These are phyloP conservation scores for Zapus hudsonius DNA, from an alignment of 2,113 vertebrate species.

Conservation along the genomic window DNA sequence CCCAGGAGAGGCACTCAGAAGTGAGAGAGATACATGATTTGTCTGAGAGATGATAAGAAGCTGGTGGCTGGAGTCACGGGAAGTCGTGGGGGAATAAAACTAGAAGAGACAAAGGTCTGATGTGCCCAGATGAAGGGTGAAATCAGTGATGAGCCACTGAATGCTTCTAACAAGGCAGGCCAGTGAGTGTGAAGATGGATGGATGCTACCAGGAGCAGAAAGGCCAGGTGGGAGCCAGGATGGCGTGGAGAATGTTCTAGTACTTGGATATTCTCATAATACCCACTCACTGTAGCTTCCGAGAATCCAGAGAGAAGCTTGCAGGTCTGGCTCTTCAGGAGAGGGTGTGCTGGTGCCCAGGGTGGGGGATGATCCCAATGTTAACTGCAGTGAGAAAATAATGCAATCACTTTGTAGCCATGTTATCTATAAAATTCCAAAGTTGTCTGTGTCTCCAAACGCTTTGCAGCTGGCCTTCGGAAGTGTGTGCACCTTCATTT, in stretches of 20 bases:
- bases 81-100: not conserved
- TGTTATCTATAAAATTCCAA: not conserved
- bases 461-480: not conserved
- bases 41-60: not conserved
- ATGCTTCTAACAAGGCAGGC: not conserved
- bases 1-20: not conserved
- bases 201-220: not conserved
- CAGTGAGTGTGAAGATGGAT: too few species aligned
- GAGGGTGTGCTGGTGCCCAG: not conserved
- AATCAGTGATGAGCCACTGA: not conserved
- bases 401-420: not conserved
- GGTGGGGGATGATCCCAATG: not conserved
- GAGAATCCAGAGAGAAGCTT: not conserved
- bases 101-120: not conserved
- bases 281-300: not conserved
- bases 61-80: not conserved
- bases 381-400: not conserved
- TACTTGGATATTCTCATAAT: not conserved
- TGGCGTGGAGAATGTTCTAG: too few species aligned
- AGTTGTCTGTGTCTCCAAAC: not conserved
- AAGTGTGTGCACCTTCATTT: not conserved
- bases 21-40: not conserved
- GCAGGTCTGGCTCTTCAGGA: not conserved
- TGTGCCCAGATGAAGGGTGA: not conserved
- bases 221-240: not conserved